These are phyloP conservation scores for Ptychochromis oligacanthus DNA, from an alignment of 2,113 vertebrate genomes.

Conservation along the genomic window DNA sequence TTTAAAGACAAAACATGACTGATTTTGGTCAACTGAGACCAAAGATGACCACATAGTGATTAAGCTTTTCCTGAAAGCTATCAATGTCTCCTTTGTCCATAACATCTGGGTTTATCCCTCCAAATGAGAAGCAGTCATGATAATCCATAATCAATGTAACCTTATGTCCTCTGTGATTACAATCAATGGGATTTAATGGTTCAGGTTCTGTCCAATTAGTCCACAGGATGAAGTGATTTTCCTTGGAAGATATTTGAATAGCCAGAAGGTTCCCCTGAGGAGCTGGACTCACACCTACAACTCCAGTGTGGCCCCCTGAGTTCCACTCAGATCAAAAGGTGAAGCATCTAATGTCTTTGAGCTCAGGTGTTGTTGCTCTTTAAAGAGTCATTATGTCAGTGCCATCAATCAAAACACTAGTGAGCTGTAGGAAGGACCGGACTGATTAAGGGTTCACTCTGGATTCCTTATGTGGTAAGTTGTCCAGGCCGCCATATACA, in stretches of 20 bases:
- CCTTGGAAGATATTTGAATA: conserved; percentile 3
- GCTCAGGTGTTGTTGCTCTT: conserved; percentile 10
- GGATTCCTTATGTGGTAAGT: background rate
- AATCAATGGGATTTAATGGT: conserved; percentile 28
- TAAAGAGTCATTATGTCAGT: conserved; percentile 9
- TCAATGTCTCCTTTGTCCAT: background rate
- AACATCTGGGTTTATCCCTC: background rate
- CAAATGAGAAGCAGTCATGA: background rate
- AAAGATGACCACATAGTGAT: background rate
- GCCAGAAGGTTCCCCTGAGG: background rate
- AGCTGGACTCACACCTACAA: background rate
- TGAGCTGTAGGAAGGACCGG: background rate
- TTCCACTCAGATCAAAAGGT: conserved; percentile 25
- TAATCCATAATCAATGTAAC: conserved; percentile 4
- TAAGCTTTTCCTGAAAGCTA: background rate
- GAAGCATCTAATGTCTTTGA: background rate
- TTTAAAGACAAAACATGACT: background rate
- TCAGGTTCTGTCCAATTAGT: conserved; percentile 34
- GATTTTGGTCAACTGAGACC: background rate
- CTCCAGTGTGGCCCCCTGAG: background rate
- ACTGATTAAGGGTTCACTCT: background rate
- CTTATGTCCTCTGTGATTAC: conserved; percentile 24
- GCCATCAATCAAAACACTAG: background rate
- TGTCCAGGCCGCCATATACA: background rate
- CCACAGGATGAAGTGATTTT: conserved; percentile 24